Evolutionary conservation across 1,140 invertebrate species (phyloP).

Genomic region (Zeugodacus cucurbitae): DNA sequence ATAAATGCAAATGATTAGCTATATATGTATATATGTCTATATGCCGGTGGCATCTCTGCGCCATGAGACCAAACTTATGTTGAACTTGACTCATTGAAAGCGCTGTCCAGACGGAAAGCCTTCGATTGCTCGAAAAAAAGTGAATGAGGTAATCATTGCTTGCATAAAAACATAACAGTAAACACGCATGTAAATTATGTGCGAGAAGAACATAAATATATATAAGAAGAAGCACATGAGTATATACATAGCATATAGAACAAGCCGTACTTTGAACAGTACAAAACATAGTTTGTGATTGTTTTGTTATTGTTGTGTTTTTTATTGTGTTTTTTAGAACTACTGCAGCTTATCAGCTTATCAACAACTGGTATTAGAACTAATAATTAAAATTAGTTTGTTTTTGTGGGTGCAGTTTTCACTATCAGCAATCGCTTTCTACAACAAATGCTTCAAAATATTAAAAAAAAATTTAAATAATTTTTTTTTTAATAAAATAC

Average conservation of each 20-base stretch:
- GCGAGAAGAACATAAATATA: not conserved
- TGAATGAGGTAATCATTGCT: not conserved
- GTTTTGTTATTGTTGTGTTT: not conserved
- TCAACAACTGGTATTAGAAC: not conserved
- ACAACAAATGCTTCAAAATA: not conserved
- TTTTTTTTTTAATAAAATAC: not conserved
- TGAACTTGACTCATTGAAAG: slow-evolving; percentile 13
- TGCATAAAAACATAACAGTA: not conserved
- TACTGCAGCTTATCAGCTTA: not conserved
- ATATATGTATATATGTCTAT: not conserved
- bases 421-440: not conserved
- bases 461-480: too few species aligned
- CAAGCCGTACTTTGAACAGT: not conserved
- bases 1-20: not conserved
- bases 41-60: not conserved
- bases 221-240: not conserved
- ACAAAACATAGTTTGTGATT: not conserved
- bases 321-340: not conserved
- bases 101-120: not conserved
- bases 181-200: not conserved
- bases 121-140: not conserved
- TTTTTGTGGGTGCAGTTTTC: not conserved
- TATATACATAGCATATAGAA: not conserved
- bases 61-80: not conserved
- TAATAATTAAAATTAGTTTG: not conserved